phyloP scores from a whole-genome alignment of 2,113 vertebrate genomes.

The Puffinus mauretanicus region DNA sequence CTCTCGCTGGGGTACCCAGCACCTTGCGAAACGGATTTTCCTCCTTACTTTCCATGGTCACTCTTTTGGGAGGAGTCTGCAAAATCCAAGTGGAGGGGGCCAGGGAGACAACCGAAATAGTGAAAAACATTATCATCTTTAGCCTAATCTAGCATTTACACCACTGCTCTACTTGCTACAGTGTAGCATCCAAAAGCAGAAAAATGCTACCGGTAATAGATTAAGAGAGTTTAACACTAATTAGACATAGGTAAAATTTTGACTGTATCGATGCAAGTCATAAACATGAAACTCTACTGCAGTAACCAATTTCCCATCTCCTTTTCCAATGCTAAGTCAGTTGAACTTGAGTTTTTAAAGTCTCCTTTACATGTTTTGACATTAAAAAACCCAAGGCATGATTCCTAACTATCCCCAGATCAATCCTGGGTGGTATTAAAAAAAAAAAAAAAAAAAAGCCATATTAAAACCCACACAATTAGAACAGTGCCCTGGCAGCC shows the following conservation, averaged over 20 bases:
- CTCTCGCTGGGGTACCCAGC: constrained; percentile 82
- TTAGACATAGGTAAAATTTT: not conserved
- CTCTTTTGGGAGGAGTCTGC: constrained; percentile 83
- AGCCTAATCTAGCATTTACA: not conserved
- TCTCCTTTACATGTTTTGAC: not conserved
- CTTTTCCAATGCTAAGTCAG: not conserved
- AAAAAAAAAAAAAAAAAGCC: not conserved
- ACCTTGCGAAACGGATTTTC: constrained; percentile 84
- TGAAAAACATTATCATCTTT: not conserved
- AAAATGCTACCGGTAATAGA: not conserved
- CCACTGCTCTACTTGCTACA: not conserved
- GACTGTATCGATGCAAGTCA: fast-evolving
- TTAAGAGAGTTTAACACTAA: not conserved
- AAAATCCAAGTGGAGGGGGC: not conserved
- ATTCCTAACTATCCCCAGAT: not conserved
- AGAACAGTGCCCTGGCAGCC: not conserved
- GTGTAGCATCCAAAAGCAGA: not conserved
- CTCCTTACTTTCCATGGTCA: constrained; percentile 82
- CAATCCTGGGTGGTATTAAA: not conserved
- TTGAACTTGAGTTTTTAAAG: not conserved
- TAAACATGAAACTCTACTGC: not conserved
- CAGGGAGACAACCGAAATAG: not conserved
- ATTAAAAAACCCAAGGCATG: not conserved
- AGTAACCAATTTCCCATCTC: not conserved
- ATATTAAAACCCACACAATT: not conserved